A percentile compares a stretch with the other conserved stretches of the same genome.
Evolutionary conservation across 2,113 vertebrate genomes (phyloP).

Genomic region (Centropus bengalensis): DNA sequence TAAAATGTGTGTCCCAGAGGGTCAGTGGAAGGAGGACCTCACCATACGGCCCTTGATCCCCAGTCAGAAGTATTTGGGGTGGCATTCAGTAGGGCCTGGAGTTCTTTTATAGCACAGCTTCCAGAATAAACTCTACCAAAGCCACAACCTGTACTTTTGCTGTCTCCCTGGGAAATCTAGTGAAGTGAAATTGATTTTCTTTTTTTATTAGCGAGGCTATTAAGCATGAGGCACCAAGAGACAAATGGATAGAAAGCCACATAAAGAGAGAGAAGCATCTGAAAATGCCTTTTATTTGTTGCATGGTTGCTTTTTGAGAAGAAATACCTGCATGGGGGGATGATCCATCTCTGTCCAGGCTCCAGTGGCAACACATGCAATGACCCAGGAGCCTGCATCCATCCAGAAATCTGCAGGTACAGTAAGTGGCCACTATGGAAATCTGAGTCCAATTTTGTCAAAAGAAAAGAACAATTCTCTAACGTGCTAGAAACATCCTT

Average conservation of each 20-base stretch:
- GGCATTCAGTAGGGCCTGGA: neutral
- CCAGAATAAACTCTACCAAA: slow-evolving; percentile 46
- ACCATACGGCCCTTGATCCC: neutral
- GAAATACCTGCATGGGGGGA: neutral
- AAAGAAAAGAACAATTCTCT: neutral
- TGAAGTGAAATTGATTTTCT: slow-evolving; percentile 75
- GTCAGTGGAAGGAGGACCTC: neutral
- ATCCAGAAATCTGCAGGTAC: neutral
- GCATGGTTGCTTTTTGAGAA: neutral
- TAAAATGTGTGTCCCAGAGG: neutral
- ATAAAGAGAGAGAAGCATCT: slow-evolving; percentile 43
- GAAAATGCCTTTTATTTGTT: slow-evolving; percentile 39
- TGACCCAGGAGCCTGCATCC: accelerated
- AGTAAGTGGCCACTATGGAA: neutral
- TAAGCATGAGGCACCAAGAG: slow-evolving; percentile 61
- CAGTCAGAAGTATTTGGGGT: neutral
- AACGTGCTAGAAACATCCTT: slow-evolving; percentile 17
- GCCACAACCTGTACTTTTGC: neutral
- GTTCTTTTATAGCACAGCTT: slow-evolving; percentile 34
- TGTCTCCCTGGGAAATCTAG: slow-evolving; percentile 65
- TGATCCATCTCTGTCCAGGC: neutral
- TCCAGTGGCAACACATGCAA: neutral
- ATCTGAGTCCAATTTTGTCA: neutral
- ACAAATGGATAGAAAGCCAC: slow-evolving; percentile 58
- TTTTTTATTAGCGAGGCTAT: slow-evolving; percentile 71